These are phyloP conservation scores for Orthosia gothica DNA, from an alignment of 2,888 invertebrate species.

Conservation along the genomic window DNA sequence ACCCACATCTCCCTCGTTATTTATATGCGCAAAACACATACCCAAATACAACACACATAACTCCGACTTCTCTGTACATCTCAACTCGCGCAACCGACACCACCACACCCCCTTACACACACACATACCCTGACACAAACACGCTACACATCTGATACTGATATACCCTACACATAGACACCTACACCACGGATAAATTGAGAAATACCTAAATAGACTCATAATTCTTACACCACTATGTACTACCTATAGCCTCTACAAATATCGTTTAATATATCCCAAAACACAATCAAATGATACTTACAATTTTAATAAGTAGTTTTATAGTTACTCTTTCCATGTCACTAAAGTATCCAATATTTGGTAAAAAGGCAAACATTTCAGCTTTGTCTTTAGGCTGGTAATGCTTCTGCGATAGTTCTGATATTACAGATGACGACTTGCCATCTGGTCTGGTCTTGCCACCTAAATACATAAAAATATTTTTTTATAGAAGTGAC, in stretches of 20 bases:
- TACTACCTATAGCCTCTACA: background rate
- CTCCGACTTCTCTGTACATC: background rate
- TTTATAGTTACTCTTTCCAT: constrained; percentile 12
- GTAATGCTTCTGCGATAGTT: background rate
- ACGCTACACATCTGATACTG: background rate
- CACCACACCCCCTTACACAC: background rate
- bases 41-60: background rate
- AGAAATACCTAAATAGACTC: too few relatives aligned
- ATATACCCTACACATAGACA: background rate
- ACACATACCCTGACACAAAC: background rate
- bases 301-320: background rate
- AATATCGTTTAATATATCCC: background rate
- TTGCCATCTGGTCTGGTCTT: too few relatives aligned
- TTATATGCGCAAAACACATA: background rate
- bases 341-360: background rate
- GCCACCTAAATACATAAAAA: too few relatives aligned
- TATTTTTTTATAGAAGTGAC: background rate
- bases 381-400: background rate
- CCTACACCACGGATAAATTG: too few relatives aligned
- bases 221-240: too few relatives aligned
- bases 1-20: background rate
- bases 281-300: constrained; percentile 3
- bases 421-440: background rate
- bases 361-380: background rate
- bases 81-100: background rate